Base-by-base conservation (phyloP, 2,888 invertebrate genomes). In the Cephus pulcher region DNA sequence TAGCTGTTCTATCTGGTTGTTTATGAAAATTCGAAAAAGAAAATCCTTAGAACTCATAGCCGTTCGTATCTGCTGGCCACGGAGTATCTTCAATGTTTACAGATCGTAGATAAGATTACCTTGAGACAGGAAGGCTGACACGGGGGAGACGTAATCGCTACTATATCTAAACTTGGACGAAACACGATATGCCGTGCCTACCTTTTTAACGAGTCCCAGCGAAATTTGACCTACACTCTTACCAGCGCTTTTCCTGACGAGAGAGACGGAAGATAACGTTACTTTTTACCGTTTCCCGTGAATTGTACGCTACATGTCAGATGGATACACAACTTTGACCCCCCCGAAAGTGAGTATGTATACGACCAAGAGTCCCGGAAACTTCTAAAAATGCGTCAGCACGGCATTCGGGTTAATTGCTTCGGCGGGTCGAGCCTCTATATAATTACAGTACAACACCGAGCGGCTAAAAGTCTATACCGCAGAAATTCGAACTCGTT, bases 51-150 rank as follows among this genome's bases (percentile, higher is more conserved):
- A 70, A 30, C 70, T 71, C 15, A 71, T 15, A 71, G 12, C 4
- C 12, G 32, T 34, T 71, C 71, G 32, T 71, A 71, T 71, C 71
- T 34, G 9, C 71, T 33, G 23, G 12, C 33, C 33, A 1, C 71
- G 71, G 71, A 34, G 71, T 33, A 71, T 71, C 71, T 71, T 34
- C 71, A 12, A 33, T 85, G 85, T 85, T 85, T 85, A 84, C 85
- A 83, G 84, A 85, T 85, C 82, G 76, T 23, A 84, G 84, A 85
- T 85, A 85, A 85, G 85, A 85, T 85, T 85, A 84, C 83, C 23
- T 56, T 56, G 74, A 23, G n/a, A n/a, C 23, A 23, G 37, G 3
- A 12, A 74, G 37, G n/a, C 11, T 35, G 23, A 35, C 34, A 12
- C 34, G 12, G 34, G 12, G 34, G 12, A 12, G 74, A 74, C 35